A percentile compares a stretch with the other conserved stretches of the same genome.
phyloP scores from a whole-genome alignment of 1,140 invertebrate species.

The Zophobas atratus region DNA sequence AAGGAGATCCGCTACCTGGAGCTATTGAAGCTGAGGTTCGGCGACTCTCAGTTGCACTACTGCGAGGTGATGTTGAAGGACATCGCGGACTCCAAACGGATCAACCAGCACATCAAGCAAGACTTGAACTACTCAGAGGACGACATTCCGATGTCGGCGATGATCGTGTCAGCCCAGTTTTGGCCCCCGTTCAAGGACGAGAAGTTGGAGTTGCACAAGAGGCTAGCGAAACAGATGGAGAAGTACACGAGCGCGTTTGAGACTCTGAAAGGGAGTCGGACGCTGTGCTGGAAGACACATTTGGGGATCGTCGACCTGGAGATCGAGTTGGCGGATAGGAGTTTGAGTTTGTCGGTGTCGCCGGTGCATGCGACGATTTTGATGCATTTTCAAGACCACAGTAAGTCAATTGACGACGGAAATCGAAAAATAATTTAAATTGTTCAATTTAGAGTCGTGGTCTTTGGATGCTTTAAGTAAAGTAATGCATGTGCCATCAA shows the following conservation, averaged over 20 bases:
- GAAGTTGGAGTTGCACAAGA: constrained; percentile 87
- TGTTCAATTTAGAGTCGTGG: constrained; percentile 78
- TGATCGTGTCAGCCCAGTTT: constrained; percentile 98
- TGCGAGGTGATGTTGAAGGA: constrained; percentile 99
- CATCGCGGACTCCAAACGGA: constrained; percentile 89
- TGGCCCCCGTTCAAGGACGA: constrained; percentile 98
- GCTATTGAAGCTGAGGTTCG: constrained; percentile 95
- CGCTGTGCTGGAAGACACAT: constrained; percentile 94
- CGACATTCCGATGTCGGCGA: constrained; percentile 83
- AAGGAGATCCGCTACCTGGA: constrained; percentile 97
- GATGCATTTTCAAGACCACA: constrained; percentile 93
- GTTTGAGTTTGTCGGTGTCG: constrained; percentile 87
- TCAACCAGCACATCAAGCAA: constrained; percentile 90
- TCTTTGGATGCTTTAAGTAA: constrained; percentile 87
- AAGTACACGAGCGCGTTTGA: constrained; percentile 94
- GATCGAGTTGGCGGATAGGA: constrained; percentile 89
- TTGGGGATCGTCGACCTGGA: constrained; percentile 93
- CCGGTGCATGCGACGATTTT: constrained; percentile 96
- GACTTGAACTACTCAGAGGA: constrained; percentile 74
- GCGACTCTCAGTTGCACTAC: constrained; percentile 94
- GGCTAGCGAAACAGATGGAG: constrained; percentile 86
- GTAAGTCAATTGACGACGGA: constrained; percentile 68
- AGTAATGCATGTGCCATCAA: constrained; percentile 87
- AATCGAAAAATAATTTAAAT: constrained; percentile 2
- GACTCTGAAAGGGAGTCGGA: constrained; percentile 94